phyloP scores from a whole-genome alignment of 2,113 vertebrate genomes.

The Brachirus orientalis region DNA sequence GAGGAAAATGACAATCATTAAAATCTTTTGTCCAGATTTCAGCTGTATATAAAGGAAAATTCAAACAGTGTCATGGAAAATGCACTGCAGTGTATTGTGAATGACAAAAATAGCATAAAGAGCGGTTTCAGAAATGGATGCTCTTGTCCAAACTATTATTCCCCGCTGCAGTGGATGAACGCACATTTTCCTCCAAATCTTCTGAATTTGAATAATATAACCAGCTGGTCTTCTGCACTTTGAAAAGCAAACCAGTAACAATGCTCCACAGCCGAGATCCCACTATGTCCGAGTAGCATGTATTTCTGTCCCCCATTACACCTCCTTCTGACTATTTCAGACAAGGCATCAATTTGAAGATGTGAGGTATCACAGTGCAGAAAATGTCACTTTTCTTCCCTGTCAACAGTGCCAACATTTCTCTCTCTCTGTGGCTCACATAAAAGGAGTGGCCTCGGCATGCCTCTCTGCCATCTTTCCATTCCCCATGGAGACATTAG shows the following conservation, averaged over 20 bases:
- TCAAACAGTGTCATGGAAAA: constrained; percentile 53
- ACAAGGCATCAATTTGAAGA: constrained; percentile 88
- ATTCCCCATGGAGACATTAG: constrained; percentile 89
- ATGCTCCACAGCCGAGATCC: constrained; percentile 64
- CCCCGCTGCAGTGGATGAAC: constrained; percentile 15
- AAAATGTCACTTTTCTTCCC: constrained; percentile 88
- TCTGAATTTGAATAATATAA: constrained; percentile 63
- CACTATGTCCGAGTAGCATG: constrained; percentile 64
- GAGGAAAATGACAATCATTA: constrained; percentile 52
- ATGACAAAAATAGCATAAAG: constrained; percentile 48
- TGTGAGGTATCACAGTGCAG: constrained; percentile 86
- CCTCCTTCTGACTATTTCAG: constrained; percentile 81
- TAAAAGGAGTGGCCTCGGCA: constrained; percentile 79
- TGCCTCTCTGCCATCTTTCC: constrained; percentile 90
- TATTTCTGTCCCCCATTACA: constrained; percentile 83
- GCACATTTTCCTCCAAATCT: constrained; percentile 28
- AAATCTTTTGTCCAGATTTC: constrained; percentile 56
- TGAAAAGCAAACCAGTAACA: constrained; percentile 48
- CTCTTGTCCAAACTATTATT: constrained; percentile 39
- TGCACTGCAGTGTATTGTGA: constrained; percentile 31
- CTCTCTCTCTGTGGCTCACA: constrained; percentile 86
- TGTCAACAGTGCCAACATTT: constrained; percentile 76
- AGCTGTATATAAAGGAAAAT: constrained; percentile 27
- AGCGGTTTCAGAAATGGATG: constrained; percentile 42
- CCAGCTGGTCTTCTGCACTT: constrained; percentile 42